These are phyloP conservation scores for Phoenoteleia sp. DNA, from an alignment of 2,888 invertebrate genomes.

Conservation along the genomic window DNA sequence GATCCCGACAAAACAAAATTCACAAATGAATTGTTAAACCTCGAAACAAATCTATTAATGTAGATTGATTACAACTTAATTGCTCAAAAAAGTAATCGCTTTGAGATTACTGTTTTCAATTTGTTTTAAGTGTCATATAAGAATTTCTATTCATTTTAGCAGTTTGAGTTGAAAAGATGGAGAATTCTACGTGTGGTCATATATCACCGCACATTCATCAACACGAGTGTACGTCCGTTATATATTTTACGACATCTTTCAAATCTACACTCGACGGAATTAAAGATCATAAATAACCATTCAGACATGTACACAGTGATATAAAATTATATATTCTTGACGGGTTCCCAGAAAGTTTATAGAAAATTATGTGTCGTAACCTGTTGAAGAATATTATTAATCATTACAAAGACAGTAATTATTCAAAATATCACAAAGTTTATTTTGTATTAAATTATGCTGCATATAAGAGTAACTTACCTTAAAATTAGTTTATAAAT, in stretches of 20 bases:
- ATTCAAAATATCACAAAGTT: constrained; percentile 17
- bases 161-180: background rate
- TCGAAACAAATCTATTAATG: constrained; percentile 29
- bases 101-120: constrained; percentile 39
- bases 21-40: constrained; percentile 27
- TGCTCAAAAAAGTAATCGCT: constrained; percentile 28
- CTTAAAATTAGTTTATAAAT: no score
- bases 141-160: constrained; percentile 45
- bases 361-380: constrained; percentile 30
- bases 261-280: constrained; percentile 33
- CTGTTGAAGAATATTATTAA: constrained; percentile 36
- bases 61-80: constrained; percentile 48
- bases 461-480: no score
- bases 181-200: background rate
- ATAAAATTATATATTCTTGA: constrained; percentile 37
- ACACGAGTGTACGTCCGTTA: background rate
- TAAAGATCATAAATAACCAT: constrained; percentile 46
- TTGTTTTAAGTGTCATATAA: constrained; percentile 41
- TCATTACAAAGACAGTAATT: background rate
- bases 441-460: no score
- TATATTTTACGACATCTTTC: constrained; percentile 26
- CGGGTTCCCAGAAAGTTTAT: constrained; percentile 23
- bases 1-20: constrained; percentile 8
- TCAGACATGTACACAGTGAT: constrained; percentile 1
- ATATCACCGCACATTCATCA: constrained; percentile 23